Percentiles rank a stretch among this genome's conserved stretches.
phyloP scores from a whole-genome alignment of 2,113 vertebrate genomes.

The Melanotaenia duboulayi region DNA sequence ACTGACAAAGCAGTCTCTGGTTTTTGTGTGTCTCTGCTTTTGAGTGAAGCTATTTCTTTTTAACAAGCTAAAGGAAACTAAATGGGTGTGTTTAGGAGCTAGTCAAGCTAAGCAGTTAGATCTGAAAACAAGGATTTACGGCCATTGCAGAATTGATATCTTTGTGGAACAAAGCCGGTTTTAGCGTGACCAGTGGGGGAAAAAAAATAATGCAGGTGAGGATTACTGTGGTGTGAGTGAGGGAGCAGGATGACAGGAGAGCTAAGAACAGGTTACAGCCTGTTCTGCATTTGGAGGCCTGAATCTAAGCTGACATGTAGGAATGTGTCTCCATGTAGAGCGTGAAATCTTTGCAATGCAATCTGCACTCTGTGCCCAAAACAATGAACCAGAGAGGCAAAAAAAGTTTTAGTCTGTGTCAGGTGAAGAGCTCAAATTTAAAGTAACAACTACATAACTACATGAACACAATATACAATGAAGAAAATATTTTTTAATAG shows the following conservation, averaged over 20 bases:
- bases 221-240: conserved; percentile 30
- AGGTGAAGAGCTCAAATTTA: neutral
- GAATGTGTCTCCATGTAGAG: conserved; percentile 65
- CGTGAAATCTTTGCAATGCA: conserved; percentile 54
- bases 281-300: conserved; percentile 53
- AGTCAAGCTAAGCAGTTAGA: conserved; percentile 1
- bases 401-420: neutral
- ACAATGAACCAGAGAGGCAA: neutral
- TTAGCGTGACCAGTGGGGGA: conserved; percentile 23
- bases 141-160: conserved; percentile 12
- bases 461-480: neutral
- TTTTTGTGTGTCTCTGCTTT: neutral
- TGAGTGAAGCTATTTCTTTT: neutral
- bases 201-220: conserved; percentile 1
- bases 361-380: conserved; percentile 3
- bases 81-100: neutral
- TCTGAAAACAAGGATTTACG: neutral
- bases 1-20: neutral
- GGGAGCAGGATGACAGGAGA: conserved; percentile 27
- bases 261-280: conserved; percentile 66
- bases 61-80: no score
- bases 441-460: neutral
- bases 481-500: neutral
- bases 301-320: conserved; percentile 59
- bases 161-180: conserved; percentile 38